A percentile compares a stretch with the other conserved stretches of the same genome.
Conservation (phyloP, 2,797 vertebrate species). For the Hozukius guyotensis region DNA sequence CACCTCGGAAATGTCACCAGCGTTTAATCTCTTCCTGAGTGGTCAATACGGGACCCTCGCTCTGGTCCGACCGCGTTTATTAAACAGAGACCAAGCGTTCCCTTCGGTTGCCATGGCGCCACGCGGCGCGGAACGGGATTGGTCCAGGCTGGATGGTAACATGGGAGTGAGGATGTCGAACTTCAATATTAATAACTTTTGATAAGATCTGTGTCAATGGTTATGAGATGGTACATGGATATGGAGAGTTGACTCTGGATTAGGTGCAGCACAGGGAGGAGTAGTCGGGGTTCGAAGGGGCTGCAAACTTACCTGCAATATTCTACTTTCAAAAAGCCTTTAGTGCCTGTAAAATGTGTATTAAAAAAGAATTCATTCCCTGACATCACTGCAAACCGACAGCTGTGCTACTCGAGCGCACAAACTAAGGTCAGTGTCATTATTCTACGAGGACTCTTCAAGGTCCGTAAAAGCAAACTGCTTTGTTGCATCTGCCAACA, state of each 20-base stretch:
- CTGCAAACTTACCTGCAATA: slow-evolving; percentile 4
- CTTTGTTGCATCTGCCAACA: slow-evolving; percentile 75
- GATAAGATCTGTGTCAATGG: slow-evolving; percentile 54
- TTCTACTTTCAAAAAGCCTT: neutral
- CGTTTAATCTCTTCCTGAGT: slow-evolving; percentile 93
- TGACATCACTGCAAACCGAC: neutral
- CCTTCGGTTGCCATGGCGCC: slow-evolving; percentile 80
- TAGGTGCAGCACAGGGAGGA: slow-evolving; percentile 17
- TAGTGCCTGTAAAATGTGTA: neutral
- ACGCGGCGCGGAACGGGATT: slow-evolving; percentile 20
- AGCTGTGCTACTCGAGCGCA: neutral
- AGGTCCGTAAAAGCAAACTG: slow-evolving; percentile 76
- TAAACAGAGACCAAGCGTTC: slow-evolving; percentile 85
- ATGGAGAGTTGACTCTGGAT: slow-evolving; percentile 52
- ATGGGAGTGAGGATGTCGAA: slow-evolving; percentile 68
- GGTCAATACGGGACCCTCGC: slow-evolving; percentile 89
- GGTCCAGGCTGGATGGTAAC: slow-evolving; percentile 61
- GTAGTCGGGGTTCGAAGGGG: neutral
- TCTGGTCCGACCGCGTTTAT: slow-evolving; percentile 81
- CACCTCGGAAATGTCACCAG: slow-evolving; percentile 97
- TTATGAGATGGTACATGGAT: slow-evolving; percentile 54
- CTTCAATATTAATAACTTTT: slow-evolving; percentile 76
- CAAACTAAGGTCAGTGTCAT: slow-evolving; percentile 55
- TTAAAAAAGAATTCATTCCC: neutral
- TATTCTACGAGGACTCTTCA: slow-evolving; percentile 71